phyloP scores from a whole-genome alignment of 2,797 vertebrate genomes.

The Pelochelys cantorii region DNA sequence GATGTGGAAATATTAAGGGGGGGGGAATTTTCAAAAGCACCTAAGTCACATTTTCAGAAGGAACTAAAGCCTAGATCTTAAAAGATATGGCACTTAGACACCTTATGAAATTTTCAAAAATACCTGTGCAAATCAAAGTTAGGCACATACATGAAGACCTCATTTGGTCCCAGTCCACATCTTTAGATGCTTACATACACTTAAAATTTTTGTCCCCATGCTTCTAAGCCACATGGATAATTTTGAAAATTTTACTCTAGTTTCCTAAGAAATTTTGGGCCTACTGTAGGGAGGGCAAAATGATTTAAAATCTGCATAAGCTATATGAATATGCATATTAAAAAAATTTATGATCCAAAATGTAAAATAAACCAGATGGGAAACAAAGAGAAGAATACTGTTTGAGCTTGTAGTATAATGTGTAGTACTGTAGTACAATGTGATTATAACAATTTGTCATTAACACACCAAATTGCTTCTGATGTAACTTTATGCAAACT shows the following conservation, averaged over 20 bases:
- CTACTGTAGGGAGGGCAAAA: background rate
- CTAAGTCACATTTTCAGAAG: accelerated
- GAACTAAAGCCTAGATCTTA: background rate
- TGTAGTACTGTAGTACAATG: background rate
- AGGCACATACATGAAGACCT: too few relatives aligned
- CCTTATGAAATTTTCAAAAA: background rate
- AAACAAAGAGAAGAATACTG: background rate
- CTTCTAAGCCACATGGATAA: too few relatives aligned
- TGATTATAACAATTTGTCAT: background rate
- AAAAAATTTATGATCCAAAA: background rate
- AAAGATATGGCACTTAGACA: background rate
- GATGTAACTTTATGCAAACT: background rate
- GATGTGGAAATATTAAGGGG: background rate
- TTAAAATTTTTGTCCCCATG: too few relatives aligned
- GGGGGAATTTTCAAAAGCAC: background rate
- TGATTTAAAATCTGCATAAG: background rate
- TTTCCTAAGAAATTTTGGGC: background rate
- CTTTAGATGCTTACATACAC: too few relatives aligned
- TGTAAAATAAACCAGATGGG: background rate
- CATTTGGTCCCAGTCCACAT: too few relatives aligned
- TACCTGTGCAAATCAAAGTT: too few relatives aligned
- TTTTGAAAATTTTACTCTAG: background rate
- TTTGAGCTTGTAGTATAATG: background rate
- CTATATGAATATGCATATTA: background rate
- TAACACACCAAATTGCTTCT: background rate